A percentile compares a stretch with the other conserved stretches of the same genome.
Evolutionary conservation across 2,888 invertebrate species (phyloP).

Genomic region (Thecocarcelia acutangulata): DNA sequence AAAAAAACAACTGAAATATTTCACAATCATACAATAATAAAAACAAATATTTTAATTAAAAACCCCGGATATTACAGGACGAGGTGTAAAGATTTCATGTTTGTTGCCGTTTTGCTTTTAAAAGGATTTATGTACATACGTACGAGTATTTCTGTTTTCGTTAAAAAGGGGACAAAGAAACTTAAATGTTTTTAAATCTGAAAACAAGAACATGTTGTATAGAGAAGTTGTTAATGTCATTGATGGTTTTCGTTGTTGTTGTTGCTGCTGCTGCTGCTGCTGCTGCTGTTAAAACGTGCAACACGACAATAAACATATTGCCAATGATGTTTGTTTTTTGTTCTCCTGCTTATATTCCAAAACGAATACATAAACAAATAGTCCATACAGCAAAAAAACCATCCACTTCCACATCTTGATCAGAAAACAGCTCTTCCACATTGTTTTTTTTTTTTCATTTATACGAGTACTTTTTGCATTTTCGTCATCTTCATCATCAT

Average conservation of each 20-base stretch:
- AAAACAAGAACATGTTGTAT: constrained; percentile 54
- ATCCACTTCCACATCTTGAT: constrained; percentile 55
- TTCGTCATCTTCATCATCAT: constrained; percentile 16
- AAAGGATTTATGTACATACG: constrained; percentile 40
- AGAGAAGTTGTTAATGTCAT: constrained; percentile 54
- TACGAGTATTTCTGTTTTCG: background rate
- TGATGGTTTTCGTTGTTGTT: constrained; percentile 22
- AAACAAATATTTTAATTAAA: constrained; percentile 48
- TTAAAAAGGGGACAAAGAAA: constrained; percentile 57
- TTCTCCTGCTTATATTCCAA: constrained; percentile 14
- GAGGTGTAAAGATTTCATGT: constrained; percentile 31
- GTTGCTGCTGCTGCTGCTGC: constrained; percentile 1
- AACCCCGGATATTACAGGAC: background rate
- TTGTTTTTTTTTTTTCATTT: constrained; percentile 7
- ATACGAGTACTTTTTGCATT: background rate
- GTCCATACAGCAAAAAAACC: constrained; percentile 30
- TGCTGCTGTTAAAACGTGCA: constrained; percentile 57
- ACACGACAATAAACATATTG: constrained; percentile 66
- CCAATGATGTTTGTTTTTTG: constrained; percentile 41
- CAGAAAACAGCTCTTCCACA: constrained; percentile 32
- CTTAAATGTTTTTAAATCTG: constrained; percentile 56
- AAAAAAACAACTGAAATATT: constrained; percentile 25
- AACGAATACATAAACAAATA: constrained; percentile 17
- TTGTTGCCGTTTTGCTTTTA: constrained; percentile 30
- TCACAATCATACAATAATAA: constrained; percentile 43